Percentiles rank a stretch among this genome's conserved stretches.
Evolutionary conservation across 2,888 invertebrate genomes (phyloP).

Genomic region (Patella caerulea): DNA sequence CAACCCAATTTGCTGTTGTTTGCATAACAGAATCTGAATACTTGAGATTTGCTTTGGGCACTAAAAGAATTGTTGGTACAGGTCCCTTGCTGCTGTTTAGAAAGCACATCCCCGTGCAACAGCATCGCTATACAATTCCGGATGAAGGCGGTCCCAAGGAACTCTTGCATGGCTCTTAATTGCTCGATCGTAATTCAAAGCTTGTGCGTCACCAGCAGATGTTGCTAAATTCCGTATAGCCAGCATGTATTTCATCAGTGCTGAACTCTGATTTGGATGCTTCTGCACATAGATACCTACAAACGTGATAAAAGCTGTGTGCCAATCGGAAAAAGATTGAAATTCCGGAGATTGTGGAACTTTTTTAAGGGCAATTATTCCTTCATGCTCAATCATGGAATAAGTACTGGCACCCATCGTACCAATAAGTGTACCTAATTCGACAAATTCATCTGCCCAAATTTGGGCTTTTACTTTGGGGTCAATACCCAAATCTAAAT

Average conservation of each 20-base stretch:
- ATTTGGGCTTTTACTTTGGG: background rate
- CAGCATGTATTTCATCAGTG: background rate
- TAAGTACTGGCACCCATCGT: background rate
- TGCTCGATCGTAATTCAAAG: background rate
- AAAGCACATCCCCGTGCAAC: no score
- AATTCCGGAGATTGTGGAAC: background rate
- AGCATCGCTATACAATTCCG: no score
- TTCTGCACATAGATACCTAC: background rate
- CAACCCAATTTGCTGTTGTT: no score
- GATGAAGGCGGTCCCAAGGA: no score
- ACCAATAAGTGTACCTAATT: background rate
- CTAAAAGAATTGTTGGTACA: no score
- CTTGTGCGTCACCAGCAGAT: background rate
- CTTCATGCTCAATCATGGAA: background rate
- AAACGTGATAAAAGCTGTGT: background rate
- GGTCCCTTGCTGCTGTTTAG: no score
- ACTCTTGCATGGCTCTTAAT: no score
- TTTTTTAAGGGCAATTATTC: background rate
- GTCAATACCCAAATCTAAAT: background rate
- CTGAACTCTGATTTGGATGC: background rate
- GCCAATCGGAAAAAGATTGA: background rate
- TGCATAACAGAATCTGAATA: no score
- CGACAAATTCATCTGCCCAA: background rate
- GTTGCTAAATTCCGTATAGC: background rate
- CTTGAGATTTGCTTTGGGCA: no score